Conservation (phyloP, 37 sponge, comb jelly and placozoan species). For the Cladorhizidae sp. region DNA sequence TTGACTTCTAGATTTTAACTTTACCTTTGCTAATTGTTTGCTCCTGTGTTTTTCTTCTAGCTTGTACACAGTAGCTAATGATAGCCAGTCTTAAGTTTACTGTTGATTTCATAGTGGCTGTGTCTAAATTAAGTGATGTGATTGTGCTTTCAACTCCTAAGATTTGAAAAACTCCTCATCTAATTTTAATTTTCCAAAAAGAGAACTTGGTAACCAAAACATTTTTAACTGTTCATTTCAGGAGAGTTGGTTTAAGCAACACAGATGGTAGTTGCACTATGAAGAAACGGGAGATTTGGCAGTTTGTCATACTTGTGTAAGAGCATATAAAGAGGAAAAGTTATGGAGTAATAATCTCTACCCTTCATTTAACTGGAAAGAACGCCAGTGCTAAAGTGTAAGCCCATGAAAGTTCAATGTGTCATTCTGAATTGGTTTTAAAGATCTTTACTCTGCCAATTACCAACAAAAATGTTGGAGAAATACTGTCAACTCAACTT, state of each 20-base stretch:
- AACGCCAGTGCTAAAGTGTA: not conserved
- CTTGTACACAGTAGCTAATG: too few relatives aligned
- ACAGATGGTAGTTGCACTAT: conserved; percentile 45
- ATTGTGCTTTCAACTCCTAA: too few relatives aligned
- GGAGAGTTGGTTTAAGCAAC: too few relatives aligned
- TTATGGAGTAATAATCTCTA: conserved; percentile 4
- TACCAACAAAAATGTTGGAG: not conserved
- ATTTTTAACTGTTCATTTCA: too few relatives aligned
- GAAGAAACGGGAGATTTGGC: conserved; percentile 31
- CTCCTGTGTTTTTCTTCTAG: too few relatives aligned
- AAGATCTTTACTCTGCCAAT: not conserved
- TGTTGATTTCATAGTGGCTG: too few relatives aligned
- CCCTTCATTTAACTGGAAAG: conserved; percentile 22
- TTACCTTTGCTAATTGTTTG: too few relatives aligned
- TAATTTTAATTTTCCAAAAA: not conserved
- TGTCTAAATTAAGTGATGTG: too few relatives aligned
- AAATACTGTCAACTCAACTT: not conserved
- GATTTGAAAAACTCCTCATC: too few relatives aligned
- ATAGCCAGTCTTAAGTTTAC: too few relatives aligned
- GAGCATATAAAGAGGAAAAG: conserved; percentile 29
- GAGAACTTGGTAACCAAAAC: conserved; percentile 24
- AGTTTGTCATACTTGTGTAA: conserved; percentile 36
- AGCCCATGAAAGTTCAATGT: not conserved
- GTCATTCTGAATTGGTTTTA: not conserved
- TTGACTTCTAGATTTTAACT: too few relatives aligned